Conservation (phyloP, 2,797 vertebrate species). For the Etheostoma nigrum region DNA sequence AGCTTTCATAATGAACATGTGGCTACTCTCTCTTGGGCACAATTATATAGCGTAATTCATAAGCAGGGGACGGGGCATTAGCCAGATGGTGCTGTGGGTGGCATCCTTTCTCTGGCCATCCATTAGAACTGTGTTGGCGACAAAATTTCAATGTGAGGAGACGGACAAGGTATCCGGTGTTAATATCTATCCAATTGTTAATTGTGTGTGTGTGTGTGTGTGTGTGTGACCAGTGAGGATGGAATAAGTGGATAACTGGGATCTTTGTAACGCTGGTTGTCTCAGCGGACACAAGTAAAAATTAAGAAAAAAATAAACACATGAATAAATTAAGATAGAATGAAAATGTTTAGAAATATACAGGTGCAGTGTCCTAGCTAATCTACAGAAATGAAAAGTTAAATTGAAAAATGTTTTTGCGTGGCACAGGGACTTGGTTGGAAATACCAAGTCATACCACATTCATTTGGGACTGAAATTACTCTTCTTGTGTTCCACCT, state of each 20-base stretch:
- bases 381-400: slow-evolving; percentile 22
- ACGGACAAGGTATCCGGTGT: slow-evolving; percentile 68
- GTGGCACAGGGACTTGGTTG: slow-evolving; percentile 20
- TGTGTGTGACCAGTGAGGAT: slow-evolving; percentile 25
- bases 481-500: not conserved
- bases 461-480: slow-evolving; percentile 11
- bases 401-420: slow-evolving; percentile 15
- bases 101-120: slow-evolving; percentile 83
- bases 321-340: slow-evolving; percentile 28
- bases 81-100: slow-evolving; percentile 85
- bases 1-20: slow-evolving; percentile 87
- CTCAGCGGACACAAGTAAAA: slow-evolving; percentile 48
- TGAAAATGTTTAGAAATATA: slow-evolving; percentile 20
- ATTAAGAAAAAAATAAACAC: slow-evolving; percentile 43
- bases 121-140: slow-evolving; percentile 76
- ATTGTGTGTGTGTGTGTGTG: slow-evolving; percentile 11
- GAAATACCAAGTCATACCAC: slow-evolving; percentile 25
- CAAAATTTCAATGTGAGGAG: slow-evolving; percentile 75
- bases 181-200: slow-evolving; percentile 49
- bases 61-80: slow-evolving; percentile 84
- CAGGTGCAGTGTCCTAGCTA: not conserved
- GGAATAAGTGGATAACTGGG: slow-evolving; percentile 43
- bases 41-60: slow-evolving; percentile 83
- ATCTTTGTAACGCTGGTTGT: slow-evolving; percentile 20
- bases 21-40: slow-evolving; percentile 84